Evolutionary conservation across 2,797 vertebrate genomes (phyloP), one percentile per base, ranked within the genome.

Genomic region (Darevskia mixta): DNA sequence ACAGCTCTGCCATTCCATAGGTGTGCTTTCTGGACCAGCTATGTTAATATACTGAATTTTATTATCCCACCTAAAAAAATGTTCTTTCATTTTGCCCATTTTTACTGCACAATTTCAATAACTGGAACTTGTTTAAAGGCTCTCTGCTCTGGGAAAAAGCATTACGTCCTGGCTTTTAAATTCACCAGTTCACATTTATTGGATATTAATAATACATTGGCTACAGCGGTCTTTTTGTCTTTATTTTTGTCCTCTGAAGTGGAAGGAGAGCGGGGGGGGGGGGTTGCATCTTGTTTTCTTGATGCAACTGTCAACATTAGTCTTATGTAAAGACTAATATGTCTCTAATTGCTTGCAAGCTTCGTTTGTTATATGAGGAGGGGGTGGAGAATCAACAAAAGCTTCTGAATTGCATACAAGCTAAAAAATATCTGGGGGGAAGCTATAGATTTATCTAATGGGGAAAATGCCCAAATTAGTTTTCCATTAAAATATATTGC

Each of bases 171-270:
- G 5, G 35, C 90, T 87, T 94, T 93, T 94, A 90, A 94, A 95
- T 95, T 91, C 38, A 0, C 91, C 88, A 85, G 81, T 87, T 94
- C 90, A 92, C 92, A 91, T 93, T 96, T 96, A 91, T 88, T 64
- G 92, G 45, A n/a, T 89, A 94, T 96, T 96, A 96, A 97, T 97
- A 97, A 96, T 95, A 92, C 84, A 95, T 95, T 84, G 93, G 49
- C 72, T 93, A 94, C 94, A 86, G 92, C 15, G 32, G 88, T 84
- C 91, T 92, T 95, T 95, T 93, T 92, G 89, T 95, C 27, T 96
- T 95, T 93, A 93, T 94, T 96, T 94, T 94, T 91, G 88, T 91
- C 91, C 58, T 95, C 86, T 77, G 86, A 92, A 89, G 91, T 75
- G 86, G 75, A 75, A 80, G 49, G 13, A 18, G 77, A 25, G 64